Conservation (phyloP, 2,797 vertebrate species). For the Psittacula echo region DNA sequence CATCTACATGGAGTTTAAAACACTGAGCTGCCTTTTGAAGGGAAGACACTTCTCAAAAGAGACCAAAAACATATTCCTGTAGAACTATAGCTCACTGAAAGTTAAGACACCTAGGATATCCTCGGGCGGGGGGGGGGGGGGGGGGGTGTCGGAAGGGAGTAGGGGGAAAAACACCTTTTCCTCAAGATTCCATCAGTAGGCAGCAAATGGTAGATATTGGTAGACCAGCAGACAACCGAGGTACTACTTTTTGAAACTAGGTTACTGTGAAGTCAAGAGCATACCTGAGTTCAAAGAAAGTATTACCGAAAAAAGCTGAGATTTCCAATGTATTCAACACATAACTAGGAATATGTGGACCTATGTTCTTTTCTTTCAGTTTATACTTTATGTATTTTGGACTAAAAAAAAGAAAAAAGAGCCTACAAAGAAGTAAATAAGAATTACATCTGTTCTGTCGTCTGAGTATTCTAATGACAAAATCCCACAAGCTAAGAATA, state of each 20-base stretch:
- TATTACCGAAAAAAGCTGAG: neutral
- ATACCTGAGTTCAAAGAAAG: neutral
- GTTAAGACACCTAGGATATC: neutral
- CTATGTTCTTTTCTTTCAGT: neutral
- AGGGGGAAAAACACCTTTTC: neutral
- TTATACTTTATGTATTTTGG: neutral
- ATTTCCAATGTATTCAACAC: neutral
- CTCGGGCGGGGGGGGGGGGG: too few species aligned
- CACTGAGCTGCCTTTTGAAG: neutral
- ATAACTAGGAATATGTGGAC: neutral
- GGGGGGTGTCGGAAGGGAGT: too few species aligned
- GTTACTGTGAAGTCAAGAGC: neutral
- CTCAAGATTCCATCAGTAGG: neutral
- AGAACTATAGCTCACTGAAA: neutral
- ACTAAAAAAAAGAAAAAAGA: neutral
- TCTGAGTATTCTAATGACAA: neutral
- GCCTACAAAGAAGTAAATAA: fast-evolving
- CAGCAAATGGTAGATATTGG: neutral
- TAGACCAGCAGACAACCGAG: neutral
- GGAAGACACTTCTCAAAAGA: neutral
- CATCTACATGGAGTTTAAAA: neutral
- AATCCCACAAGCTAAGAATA: neutral
- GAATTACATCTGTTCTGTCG: neutral
- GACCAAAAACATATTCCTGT: neutral
- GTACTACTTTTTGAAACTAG: neutral